These are phyloP conservation scores for Andrena marginata DNA, from an alignment of 2,888 invertebrate genomes.

Conservation along the genomic window DNA sequence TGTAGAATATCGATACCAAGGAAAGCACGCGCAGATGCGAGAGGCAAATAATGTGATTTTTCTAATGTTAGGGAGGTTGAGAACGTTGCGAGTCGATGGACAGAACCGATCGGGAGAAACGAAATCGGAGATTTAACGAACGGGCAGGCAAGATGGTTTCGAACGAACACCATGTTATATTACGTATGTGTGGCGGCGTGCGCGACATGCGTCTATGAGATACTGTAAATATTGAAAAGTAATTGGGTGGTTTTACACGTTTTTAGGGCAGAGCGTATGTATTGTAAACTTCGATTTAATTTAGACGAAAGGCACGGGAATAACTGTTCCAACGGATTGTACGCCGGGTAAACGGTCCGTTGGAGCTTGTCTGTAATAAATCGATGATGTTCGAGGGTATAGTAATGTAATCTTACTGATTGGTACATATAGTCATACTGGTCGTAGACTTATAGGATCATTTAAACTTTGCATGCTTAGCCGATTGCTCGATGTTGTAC, in stretches of 20 bases:
- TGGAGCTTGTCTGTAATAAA: constrained; percentile 41
- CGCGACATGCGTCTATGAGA: constrained; percentile 47
- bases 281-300: constrained; percentile 41
- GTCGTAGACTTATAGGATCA: constrained; percentile 63
- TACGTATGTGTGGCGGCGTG: constrained; percentile 58
- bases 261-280: constrained; percentile 63
- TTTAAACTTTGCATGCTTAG: constrained; percentile 80
- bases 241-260: constrained; percentile 66
- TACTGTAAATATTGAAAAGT: constrained; percentile 67
- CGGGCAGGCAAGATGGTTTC: constrained; percentile 19
- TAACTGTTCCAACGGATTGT: constrained; percentile 44
- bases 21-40: constrained; percentile 14
- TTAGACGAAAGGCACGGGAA: constrained; percentile 11
- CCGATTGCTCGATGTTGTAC: constrained; percentile 73
- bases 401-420: constrained; percentile 71
- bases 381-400: constrained; percentile 51
- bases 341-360: constrained; percentile 24
- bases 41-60: constrained; percentile 15
- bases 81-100: neutral
- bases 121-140: constrained; percentile 21
- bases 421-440: constrained; percentile 70
- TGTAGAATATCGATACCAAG: constrained; percentile 19
- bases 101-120: neutral
- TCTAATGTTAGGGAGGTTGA: constrained; percentile 36
- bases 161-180: constrained; percentile 66